Evolutionary conservation across 2,888 invertebrate species (phyloP).

Genomic region (Acanthopleura granulata): DNA sequence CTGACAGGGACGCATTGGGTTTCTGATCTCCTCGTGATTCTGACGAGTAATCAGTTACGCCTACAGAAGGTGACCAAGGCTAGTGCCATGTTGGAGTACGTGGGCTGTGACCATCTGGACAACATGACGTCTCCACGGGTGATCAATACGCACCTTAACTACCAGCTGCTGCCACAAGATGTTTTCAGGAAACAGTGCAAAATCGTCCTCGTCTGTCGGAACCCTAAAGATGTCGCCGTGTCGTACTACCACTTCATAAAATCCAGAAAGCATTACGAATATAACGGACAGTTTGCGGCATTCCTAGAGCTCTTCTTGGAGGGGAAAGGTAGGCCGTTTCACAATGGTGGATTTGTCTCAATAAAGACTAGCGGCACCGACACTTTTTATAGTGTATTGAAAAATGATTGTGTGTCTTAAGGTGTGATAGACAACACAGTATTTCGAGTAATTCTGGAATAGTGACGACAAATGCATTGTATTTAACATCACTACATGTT

Average conservation of each 20-base stretch:
- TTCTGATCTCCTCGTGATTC: conserved; percentile 33
- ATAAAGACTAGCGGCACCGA: no score
- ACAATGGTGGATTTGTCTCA: neutral
- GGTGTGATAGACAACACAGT: no score
- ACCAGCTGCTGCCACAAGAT: conserved; percentile 27
- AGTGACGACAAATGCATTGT: no score
- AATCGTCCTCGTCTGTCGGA: conserved; percentile 29
- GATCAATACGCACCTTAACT: conserved; percentile 30
- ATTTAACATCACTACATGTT: no score
- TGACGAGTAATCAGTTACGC: conserved; percentile 24
- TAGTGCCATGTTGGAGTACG: conserved; percentile 26
- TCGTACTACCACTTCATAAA: conserved; percentile 32
- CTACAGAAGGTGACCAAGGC: conserved; percentile 22
- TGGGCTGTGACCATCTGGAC: conserved; percentile 26
- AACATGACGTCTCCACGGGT: conserved; percentile 25
- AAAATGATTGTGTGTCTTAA: no score
- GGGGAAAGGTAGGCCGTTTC: conserved; percentile 28
- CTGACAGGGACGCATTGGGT: conserved; percentile 35
- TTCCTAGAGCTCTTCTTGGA: conserved; percentile 37
- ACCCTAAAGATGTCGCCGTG: conserved; percentile 36
- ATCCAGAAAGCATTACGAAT: conserved; percentile 31
- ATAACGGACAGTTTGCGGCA: conserved; percentile 38
- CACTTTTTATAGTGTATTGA: no score
- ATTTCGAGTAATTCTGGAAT: no score
- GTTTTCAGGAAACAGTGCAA: conserved; percentile 29